phyloP scores from a whole-genome alignment of 2,797 vertebrate genomes.

The Phalloptychus januarius region DNA sequence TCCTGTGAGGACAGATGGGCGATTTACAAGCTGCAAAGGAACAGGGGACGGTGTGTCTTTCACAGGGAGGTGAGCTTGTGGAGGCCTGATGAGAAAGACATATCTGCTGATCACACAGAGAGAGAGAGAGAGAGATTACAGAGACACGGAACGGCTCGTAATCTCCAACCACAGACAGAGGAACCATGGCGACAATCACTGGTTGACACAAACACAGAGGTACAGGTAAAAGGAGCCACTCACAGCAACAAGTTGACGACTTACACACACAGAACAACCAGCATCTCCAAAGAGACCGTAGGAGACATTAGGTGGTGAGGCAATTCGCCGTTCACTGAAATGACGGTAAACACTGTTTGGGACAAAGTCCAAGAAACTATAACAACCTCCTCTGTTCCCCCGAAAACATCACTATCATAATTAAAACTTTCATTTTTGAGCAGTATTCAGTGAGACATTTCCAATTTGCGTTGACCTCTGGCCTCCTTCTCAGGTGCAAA shows the following conservation, averaged over 20 bases:
- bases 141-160: conserved; percentile 53
- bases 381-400: no score
- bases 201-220: conserved; percentile 53
- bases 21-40: conserved; percentile 50
- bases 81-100: conserved; percentile 48
- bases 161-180: conserved; percentile 60
- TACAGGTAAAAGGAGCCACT: conserved; percentile 48
- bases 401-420: background rate
- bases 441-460: background rate
- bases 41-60: background rate
- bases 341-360: conserved; percentile 16
- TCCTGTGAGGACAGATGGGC: conserved; percentile 41
- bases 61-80: conserved; percentile 60
- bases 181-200: conserved; percentile 56
- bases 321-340: conserved; percentile 29
- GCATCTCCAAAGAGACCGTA: conserved; percentile 25
- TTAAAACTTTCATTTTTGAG: background rate
- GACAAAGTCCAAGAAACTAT: conserved; percentile 1
- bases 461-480: conserved; percentile 7
- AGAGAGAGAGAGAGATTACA: conserved; percentile 34
- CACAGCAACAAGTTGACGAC: conserved; percentile 48
- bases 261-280: conserved; percentile 42
- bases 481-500: conserved; percentile 6
- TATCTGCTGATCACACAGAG: conserved; percentile 48
- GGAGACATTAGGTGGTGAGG: conserved; percentile 14